Percentiles rank a stretch among this genome's conserved stretches.
Evolutionary conservation across 2,113 vertebrate species (phyloP).

Genomic region (Heliornis fulica): DNA sequence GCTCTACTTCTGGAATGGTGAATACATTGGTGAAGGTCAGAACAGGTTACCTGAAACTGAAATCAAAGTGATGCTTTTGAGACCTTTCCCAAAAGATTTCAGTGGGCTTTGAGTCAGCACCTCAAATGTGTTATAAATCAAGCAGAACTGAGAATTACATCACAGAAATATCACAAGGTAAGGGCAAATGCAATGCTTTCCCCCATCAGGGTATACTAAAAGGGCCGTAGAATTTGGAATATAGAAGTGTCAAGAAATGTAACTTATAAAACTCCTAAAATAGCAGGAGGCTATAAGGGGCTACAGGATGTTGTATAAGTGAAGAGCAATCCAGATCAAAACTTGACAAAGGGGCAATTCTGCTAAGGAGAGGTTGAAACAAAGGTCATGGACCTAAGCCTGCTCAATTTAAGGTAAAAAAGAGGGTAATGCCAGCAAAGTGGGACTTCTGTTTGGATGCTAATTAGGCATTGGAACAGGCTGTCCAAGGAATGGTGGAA

Average conservation of each 20-base stretch:
- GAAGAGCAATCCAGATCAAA: not conserved
- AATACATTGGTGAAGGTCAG: not conserved
- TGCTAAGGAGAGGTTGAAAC: not conserved
- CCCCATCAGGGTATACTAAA: not conserved
- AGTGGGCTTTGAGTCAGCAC: not conserved
- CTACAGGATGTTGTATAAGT: not conserved
- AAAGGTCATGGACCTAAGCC: not conserved
- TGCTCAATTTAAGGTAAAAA: not conserved
- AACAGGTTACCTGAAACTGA: not conserved
- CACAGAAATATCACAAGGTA: not conserved
- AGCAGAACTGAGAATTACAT: not conserved
- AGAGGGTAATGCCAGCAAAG: not conserved
- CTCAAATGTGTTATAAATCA: not conserved
- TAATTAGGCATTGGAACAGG: no score
- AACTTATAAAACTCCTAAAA: no score
- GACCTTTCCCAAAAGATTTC: not conserved
- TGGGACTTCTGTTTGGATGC: not conserved
- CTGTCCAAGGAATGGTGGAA: no score
- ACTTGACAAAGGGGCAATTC: not conserved
- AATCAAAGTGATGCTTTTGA: not conserved
- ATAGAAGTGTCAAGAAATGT: not conserved
- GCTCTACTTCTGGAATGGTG: not conserved
- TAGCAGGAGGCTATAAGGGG: not conserved
- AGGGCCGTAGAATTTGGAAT: not conserved
- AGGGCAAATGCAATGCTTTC: not conserved